Evolutionary conservation across 2,113 vertebrate genomes (phyloP).

Genomic region (Machaerirhynchus nigripectus): DNA sequence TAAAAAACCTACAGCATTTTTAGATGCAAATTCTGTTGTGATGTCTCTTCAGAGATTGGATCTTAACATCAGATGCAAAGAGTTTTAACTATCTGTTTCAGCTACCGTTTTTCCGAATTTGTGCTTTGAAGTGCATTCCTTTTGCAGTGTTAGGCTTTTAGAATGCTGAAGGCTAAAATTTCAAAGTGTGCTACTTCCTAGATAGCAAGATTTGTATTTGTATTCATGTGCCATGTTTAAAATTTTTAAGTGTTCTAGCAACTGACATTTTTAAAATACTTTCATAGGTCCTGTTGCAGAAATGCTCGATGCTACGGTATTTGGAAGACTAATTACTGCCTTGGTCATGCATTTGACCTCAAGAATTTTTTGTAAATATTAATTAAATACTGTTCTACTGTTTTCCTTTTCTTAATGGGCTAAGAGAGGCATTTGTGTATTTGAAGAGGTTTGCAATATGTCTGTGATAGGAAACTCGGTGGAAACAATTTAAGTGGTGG

Average conservation of each 20-base stretch:
- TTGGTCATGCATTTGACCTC: not conserved
- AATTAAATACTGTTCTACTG: slow-evolving; percentile 3
- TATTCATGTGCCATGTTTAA: not conserved
- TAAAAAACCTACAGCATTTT: not conserved
- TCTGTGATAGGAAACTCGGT: not conserved
- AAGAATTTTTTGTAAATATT: not conserved
- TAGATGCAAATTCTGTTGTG: not conserved
- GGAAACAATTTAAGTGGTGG: not conserved
- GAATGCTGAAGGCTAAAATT: not conserved
- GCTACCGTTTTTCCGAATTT: not conserved
- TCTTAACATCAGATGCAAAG: not conserved
- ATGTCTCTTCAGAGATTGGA: not conserved
- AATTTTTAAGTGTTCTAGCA: not conserved
- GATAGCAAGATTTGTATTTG: not conserved
- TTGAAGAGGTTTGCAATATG: not conserved
- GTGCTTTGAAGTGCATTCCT: not conserved
- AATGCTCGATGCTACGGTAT: not conserved
- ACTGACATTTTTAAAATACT: not conserved
- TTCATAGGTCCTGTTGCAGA: not conserved
- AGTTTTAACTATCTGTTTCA: not conserved
- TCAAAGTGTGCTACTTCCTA: not conserved
- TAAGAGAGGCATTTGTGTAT: not conserved
- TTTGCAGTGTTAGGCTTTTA: not conserved
- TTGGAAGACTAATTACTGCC: not conserved
- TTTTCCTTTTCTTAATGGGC: not conserved